phyloP scores from a whole-genome alignment of 2,113 vertebrate species.

The Ardeotis arabs region DNA sequence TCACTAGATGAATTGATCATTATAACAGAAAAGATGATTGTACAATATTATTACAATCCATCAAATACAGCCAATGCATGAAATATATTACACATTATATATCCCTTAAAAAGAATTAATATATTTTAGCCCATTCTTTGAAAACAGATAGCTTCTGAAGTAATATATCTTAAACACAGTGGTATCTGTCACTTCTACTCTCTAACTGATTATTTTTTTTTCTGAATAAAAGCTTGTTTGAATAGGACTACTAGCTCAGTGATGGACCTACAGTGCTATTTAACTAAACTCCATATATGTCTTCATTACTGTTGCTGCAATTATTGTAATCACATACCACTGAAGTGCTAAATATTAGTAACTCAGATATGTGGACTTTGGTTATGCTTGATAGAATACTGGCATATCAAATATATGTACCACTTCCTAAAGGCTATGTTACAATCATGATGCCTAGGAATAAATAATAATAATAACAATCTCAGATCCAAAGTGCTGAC shows the following conservation, averaged over 20 bases:
- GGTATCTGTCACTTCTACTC: constrained; percentile 32
- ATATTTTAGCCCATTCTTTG: not conserved
- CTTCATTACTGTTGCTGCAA: not conserved
- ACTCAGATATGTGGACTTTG: constrained; percentile 65
- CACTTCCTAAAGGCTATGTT: constrained; percentile 65
- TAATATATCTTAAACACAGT: constrained; percentile 20
- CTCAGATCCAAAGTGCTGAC: constrained; percentile 59
- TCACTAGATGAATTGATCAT: not conserved
- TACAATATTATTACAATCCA: constrained; percentile 24
- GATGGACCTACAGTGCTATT: constrained; percentile 53
- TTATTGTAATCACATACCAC: constrained; percentile 50
- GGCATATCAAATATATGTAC: constrained; percentile 52
- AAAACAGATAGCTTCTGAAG: constrained; percentile 34
- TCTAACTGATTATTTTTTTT: not conserved
- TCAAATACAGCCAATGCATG: constrained; percentile 18
- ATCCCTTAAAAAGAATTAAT: constrained; percentile 4
- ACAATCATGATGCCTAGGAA: constrained; percentile 66
- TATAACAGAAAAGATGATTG: constrained; percentile 18
- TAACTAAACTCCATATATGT: constrained; percentile 38
- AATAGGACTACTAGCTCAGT: constrained; percentile 38
- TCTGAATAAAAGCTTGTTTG: constrained; percentile 34
- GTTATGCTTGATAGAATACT: constrained; percentile 65
- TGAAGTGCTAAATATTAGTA: constrained; percentile 58
- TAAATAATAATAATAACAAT: constrained; percentile 34
- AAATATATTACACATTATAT: constrained; percentile 38